These are phyloP conservation scores for Calonectris borealis DNA, from an alignment of 2,113 vertebrate genomes.

Conservation along the genomic window DNA sequence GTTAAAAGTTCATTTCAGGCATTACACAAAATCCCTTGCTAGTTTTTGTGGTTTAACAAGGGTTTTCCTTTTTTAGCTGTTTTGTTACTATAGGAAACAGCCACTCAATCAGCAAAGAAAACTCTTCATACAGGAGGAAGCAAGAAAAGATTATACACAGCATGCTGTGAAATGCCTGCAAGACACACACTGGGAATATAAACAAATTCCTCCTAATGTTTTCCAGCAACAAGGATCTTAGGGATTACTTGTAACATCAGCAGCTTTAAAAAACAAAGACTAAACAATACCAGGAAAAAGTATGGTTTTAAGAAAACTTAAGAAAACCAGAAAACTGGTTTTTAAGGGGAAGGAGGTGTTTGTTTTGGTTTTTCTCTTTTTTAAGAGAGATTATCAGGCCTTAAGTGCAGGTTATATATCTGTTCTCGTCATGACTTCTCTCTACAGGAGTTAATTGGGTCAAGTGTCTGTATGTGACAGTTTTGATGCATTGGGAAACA, in stretches of 20 bases:
- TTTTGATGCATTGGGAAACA: neutral
- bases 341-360: neutral
- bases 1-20: neutral
- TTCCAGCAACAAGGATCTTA: constrained; percentile 5
- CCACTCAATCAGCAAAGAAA: neutral
- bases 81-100: constrained; percentile 35
- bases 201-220: constrained; percentile 24
- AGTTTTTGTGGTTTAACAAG: neutral
- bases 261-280: neutral
- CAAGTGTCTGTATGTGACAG: neutral
- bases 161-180: neutral
- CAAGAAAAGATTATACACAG: neutral
- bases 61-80: neutral
- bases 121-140: neutral
- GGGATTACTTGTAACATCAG: neutral
- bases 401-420: neutral
- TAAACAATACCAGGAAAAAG: neutral
- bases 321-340: neutral
- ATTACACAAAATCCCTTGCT: neutral
- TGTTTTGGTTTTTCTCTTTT: neutral
- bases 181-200: constrained; percentile 12
- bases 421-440: neutral
- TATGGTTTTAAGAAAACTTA: neutral
- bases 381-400: neutral
- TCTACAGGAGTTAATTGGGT: neutral